These are phyloP conservation scores for Eueides isabella DNA, from an alignment of 1,140 invertebrate species.

Conservation along the genomic window DNA sequence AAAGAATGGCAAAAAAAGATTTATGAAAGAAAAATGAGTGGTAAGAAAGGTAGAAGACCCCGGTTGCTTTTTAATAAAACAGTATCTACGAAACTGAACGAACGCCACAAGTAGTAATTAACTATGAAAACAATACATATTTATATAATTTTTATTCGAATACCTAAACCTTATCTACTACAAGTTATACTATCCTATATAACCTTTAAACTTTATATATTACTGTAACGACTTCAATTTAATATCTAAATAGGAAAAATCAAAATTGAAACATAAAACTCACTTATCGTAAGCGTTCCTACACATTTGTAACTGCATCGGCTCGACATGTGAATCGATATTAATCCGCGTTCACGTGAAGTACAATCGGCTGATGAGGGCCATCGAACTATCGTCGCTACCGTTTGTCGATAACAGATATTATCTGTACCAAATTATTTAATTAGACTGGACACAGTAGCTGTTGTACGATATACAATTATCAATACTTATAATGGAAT, in stretches of 20 bases:
- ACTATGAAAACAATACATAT: too few relatives aligned
- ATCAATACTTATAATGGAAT: neutral
- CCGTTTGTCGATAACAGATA: neutral
- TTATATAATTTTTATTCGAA: too few relatives aligned
- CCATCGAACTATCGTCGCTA: neutral
- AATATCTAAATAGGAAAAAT: neutral
- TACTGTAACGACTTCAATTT: too few relatives aligned
- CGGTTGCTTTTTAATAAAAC: too few relatives aligned
- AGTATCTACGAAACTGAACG: too few relatives aligned
- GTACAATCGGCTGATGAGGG: neutral
- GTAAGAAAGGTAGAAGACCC: too few relatives aligned
- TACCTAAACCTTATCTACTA: too few relatives aligned
- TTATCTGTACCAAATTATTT: neutral
- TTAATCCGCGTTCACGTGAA: neutral
- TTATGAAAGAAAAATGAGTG: too few relatives aligned
- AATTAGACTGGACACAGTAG: neutral
- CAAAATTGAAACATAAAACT: neutral
- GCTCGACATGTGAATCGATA: neutral
- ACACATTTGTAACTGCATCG: neutral
- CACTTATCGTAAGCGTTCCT: neutral
- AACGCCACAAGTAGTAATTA: too few relatives aligned
- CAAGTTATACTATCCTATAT: too few relatives aligned
- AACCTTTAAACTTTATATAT: too few relatives aligned
- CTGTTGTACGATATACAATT: neutral
- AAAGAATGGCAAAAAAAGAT: too few relatives aligned